Evolutionary conservation across 2,888 invertebrate genomes (phyloP).

Genomic region (Tachina fera): DNA sequence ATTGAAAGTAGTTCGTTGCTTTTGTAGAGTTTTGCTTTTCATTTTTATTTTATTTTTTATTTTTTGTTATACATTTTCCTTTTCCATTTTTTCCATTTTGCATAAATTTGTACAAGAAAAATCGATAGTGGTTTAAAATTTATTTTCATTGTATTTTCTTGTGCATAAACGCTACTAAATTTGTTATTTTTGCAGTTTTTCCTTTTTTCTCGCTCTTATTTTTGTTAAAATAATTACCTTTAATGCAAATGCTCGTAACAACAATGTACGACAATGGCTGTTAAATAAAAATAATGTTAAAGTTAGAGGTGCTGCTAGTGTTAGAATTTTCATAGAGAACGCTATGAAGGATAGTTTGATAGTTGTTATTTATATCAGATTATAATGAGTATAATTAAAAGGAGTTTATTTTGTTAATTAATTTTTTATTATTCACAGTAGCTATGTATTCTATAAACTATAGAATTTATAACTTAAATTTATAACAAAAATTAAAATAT

Average conservation of each 20-base stretch:
- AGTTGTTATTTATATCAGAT: not conserved
- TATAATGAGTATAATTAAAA: not conserved
- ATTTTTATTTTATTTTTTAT: conserved; percentile 30
- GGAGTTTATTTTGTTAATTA: not conserved
- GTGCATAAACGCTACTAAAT: not conserved
- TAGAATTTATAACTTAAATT: no score
- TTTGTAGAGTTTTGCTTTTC: not conserved
- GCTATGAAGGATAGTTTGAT: not conserved
- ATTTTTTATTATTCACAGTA: no score
- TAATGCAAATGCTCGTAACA: conserved; percentile 48
- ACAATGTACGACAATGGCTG: conserved; percentile 12
- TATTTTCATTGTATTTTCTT: not conserved
- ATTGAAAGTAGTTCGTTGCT: not conserved
- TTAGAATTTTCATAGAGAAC: not conserved
- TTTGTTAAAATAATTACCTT: conserved; percentile 45
- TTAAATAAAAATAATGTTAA: not conserved
- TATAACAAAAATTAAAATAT: no score
- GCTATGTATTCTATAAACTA: no score
- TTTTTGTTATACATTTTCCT: not conserved
- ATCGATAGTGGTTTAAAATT: conserved; percentile 18
- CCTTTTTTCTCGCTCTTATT: not conserved
- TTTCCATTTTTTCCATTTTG: not conserved
- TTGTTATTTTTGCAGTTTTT: not conserved
- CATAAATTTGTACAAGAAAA: conserved; percentile 19
- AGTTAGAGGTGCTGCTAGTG: not conserved